A percentile compares a stretch with the other conserved stretches of the same genome.
Evolutionary conservation across 2,888 invertebrate species (phyloP).

Genomic region (Drosophila niveifrons): DNA sequence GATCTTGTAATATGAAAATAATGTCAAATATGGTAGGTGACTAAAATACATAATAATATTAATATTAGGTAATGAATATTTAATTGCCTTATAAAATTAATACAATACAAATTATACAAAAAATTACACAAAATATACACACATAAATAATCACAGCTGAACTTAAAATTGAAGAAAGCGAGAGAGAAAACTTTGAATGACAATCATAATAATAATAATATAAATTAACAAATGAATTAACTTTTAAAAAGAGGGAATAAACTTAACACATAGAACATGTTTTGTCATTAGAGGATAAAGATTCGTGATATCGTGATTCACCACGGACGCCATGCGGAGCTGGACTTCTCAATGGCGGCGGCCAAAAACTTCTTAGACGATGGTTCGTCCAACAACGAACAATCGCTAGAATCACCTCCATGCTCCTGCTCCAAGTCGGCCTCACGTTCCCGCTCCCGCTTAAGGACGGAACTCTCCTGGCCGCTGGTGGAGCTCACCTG

Average conservation of each 20-base stretch:
- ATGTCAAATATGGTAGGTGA: conserved; percentile 33
- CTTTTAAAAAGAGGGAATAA: conserved; percentile 32
- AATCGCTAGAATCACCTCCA: conserved; percentile 79
- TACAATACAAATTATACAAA: conserved; percentile 61
- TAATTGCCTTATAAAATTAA: conserved; percentile 38
- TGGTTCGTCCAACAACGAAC: conserved; percentile 74
- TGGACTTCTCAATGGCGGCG: conserved; percentile 82
- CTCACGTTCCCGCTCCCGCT: conserved; percentile 55
- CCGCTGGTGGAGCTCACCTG: conserved; percentile 82
- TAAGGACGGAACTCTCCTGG: conserved; percentile 33
- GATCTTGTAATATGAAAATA: conserved; percentile 18
- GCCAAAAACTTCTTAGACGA: conserved; percentile 73
- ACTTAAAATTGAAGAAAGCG: conserved; percentile 74
- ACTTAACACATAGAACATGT: conserved; percentile 59
- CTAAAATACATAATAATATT: conserved; percentile 65
- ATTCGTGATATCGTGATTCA: conserved; percentile 61
- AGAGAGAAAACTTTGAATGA: conserved; percentile 48
- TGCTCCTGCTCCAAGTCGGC: conserved; percentile 41
- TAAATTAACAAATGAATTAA: conserved; percentile 55
- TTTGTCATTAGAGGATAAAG: background rate
- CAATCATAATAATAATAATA: conserved; percentile 47
- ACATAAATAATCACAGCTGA: conserved; percentile 77
- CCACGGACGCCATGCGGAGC: conserved; percentile 88
- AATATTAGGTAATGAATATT: conserved; percentile 33
- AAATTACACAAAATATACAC: conserved; percentile 68